Base-by-base conservation (phyloP, 35 echinoderm and acorn worm genomes). In the Ophiothrix spiculata region DNA sequence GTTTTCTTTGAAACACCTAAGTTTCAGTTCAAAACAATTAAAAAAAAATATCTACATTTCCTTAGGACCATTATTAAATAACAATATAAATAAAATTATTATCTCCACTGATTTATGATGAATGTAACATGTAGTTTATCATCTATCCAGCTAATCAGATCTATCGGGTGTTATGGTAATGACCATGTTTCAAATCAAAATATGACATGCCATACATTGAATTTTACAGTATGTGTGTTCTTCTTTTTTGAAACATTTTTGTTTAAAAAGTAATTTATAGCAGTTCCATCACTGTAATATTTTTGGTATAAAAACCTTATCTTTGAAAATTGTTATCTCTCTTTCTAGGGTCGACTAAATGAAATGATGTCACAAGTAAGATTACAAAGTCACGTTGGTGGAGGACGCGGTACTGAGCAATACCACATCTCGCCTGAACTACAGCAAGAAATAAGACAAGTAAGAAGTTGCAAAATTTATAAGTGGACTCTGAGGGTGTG, bases 281-380 rank as follows among this genome's bases (percentile, higher is more conserved):
- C n/a, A 63, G 56, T 15, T 63, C 14, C 56, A 63, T n/a, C n/a
- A n/a, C n/a, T n/a, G n/a, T n/a, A n/a, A n/a, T n/a, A n/a, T n/a
- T n/a, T n/a, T n/a, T 28, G 56, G 56, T 78, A n/a, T 78, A 34
- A 17, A 28, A 78, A 16, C 17, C 19, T 78, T 21, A 31, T 78
- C 19, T 78, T 34, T 17, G 76, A 36, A 19, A 36, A n/a, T 36
- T 82, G 6, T 84, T 35, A 16, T 74, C 15, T 81, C 41, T 91
- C 63, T 36, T 29, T 76, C 0, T 41, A 97, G 94, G 94, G 90
- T 36, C 86, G 94, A n/a, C 83, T 97, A 39, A 97, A 97, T 87
- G 94, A 97, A 77, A 97, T 97, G 94, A 64, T 97, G 77, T 97
- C 94, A 36, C 94, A 97, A 60, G 89, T 97, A 32, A 74, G 94